Percentiles rank a stretch among this genome's conserved stretches.
These are phyloP conservation scores for Megalops cyprinoides DNA, from an alignment of 2,797 vertebrate genomes.

Conservation along the genomic window DNA sequence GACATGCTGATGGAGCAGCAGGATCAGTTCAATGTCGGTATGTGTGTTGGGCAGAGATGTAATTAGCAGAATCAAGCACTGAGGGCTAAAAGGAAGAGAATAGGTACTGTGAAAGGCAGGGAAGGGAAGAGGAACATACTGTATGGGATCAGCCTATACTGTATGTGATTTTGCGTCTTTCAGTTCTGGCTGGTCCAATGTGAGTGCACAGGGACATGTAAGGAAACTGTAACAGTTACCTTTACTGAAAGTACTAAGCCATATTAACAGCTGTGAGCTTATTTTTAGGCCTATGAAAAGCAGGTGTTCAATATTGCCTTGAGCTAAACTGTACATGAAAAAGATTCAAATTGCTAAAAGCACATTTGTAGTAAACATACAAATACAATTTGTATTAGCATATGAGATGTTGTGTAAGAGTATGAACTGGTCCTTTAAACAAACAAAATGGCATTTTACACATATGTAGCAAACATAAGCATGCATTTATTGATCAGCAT, in stretches of 20 bases:
- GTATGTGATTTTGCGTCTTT: background rate
- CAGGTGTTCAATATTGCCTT: background rate
- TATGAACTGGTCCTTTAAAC: too few species aligned
- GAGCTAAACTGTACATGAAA: background rate
- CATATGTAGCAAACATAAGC: background rate
- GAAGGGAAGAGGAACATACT: background rate
- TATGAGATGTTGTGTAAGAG: too few species aligned
- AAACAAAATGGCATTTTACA: too few species aligned
- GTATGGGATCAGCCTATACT: background rate
- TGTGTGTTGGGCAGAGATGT: constrained; percentile 1
- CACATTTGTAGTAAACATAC: too few species aligned
- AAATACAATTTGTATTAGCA: too few species aligned
- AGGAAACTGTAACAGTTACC: too few species aligned
- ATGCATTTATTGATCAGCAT: background rate
- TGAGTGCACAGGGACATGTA: background rate
- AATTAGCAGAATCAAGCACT: background rate
- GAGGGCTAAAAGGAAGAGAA: background rate
- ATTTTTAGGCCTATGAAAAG: background rate
- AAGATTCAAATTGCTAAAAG: background rate
- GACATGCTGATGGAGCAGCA: constrained; percentile 75
- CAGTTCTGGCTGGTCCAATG: background rate
- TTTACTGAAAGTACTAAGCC: background rate
- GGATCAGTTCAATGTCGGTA: constrained; percentile 64
- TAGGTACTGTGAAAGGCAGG: background rate
- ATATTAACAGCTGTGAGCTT: background rate